phyloP scores from a whole-genome alignment of 2,113 vertebrate species.

The Pterocles burchelli region DNA sequence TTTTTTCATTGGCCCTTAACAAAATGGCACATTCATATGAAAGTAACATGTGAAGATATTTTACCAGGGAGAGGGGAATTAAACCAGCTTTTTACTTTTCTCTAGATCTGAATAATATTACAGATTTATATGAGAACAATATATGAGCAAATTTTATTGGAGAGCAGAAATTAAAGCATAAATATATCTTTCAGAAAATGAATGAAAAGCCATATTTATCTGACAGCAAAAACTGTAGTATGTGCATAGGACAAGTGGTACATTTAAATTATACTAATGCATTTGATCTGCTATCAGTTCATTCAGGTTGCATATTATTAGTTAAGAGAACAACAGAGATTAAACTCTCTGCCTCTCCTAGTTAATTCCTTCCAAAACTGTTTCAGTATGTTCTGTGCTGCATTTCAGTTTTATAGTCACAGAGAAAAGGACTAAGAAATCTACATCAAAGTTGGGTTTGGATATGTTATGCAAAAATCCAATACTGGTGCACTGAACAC shows the following conservation, averaged over 20 bases:
- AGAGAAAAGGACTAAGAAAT: background rate
- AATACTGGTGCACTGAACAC: background rate
- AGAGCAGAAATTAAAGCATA: background rate
- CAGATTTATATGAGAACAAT: background rate
- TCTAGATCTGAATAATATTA: conserved; percentile 31
- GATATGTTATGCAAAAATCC: background rate
- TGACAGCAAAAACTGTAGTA: background rate
- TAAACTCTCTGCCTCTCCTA: background rate
- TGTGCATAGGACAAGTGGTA: background rate
- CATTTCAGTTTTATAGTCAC: background rate
- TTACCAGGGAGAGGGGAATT: background rate
- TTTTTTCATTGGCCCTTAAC: background rate
- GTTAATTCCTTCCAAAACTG: background rate
- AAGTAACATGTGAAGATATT: background rate
- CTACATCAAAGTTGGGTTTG: background rate
- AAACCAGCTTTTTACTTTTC: conserved; percentile 10
- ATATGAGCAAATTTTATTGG: background rate
- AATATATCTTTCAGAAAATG: background rate
- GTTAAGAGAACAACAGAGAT: background rate
- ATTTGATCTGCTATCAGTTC: background rate
- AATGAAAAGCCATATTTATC: background rate
- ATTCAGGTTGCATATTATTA: background rate
- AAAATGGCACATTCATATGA: background rate
- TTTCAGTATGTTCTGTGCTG: background rate
- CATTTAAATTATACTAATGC: background rate